Conservation (phyloP, 2,113 vertebrate genomes). For the Ardeotis arabs region DNA sequence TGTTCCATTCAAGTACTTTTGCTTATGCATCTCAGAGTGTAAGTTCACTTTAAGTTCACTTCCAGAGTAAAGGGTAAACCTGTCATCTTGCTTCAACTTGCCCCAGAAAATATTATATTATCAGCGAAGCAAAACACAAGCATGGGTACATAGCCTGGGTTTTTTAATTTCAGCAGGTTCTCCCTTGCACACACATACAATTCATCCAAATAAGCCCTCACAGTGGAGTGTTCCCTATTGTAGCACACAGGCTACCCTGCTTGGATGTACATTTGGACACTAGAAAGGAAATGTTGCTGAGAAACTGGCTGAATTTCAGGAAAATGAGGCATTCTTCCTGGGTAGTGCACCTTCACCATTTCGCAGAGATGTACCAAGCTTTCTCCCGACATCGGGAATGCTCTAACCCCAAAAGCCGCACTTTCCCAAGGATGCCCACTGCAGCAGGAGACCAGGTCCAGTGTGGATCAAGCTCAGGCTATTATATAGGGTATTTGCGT, state of each 20-base stretch:
- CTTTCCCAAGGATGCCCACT: not conserved
- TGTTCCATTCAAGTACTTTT: not conserved
- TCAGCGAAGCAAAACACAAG: not conserved
- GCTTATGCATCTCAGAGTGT: not conserved
- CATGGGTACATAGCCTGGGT: not conserved
- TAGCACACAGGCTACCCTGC: not conserved
- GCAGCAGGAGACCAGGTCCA: not conserved
- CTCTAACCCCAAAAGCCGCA: not conserved
- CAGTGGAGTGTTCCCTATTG: not conserved
- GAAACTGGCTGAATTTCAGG: not conserved
- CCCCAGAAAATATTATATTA: not conserved
- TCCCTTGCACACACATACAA: not conserved
- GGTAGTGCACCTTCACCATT: not conserved
- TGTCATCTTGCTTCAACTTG: not conserved
- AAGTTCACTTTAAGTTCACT: slow-evolving; percentile 13
- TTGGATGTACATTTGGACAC: not conserved
- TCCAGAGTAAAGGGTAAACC: not conserved
- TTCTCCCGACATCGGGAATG: not conserved
- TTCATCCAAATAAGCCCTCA: not conserved
- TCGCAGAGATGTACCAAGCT: not conserved
- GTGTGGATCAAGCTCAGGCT: not conserved
- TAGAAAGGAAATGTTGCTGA: not conserved
- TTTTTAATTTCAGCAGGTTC: not conserved
- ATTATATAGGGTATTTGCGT: not conserved
- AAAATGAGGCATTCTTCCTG: not conserved